phyloP scores from a whole-genome alignment of 2,113 vertebrate species.

The Polyodon spathula region DNA sequence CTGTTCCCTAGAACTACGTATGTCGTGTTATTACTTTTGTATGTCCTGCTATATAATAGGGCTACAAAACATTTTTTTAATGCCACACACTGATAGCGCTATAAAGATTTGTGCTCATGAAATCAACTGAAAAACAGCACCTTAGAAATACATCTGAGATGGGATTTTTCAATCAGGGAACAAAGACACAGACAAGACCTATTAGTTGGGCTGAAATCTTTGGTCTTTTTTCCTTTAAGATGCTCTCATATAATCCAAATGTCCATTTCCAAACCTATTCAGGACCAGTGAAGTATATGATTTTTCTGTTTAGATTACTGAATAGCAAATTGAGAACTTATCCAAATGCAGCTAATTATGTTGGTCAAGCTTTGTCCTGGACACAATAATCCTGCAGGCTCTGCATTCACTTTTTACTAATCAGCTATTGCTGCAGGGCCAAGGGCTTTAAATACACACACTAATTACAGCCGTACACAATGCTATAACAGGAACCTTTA shows the following conservation, averaged over 20 bases:
- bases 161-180: slow-evolving; percentile 24
- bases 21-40: slow-evolving; percentile 1
- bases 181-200: slow-evolving; percentile 33
- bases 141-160: slow-evolving; percentile 9
- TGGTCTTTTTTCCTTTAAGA: slow-evolving; percentile 36
- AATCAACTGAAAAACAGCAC: slow-evolving; percentile 22
- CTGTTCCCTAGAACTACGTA: no score
- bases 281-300: slow-evolving; percentile 42
- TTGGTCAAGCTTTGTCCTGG: slow-evolving; percentile 48
- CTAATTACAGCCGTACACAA: slow-evolving; percentile 29
- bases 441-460: slow-evolving; percentile 34
- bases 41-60: slow-evolving; percentile 1
- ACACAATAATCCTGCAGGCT: slow-evolving; percentile 38
- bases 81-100: slow-evolving; percentile 16
- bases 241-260: slow-evolving; percentile 37
- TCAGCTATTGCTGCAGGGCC: slow-evolving; percentile 31
- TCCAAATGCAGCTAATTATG: slow-evolving; percentile 54
- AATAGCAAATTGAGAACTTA: slow-evolving; percentile 49
- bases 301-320: slow-evolving; percentile 48
- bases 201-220: slow-evolving; percentile 35
- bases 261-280: slow-evolving; percentile 43
- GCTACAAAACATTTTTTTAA: slow-evolving; percentile 8
- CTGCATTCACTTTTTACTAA: slow-evolving; percentile 42
- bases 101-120: slow-evolving; percentile 40
- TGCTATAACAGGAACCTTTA: slow-evolving; percentile 30